These are phyloP conservation scores for Ormyrus thymus DNA, from an alignment of 2,888 invertebrate species.

Conservation along the genomic window DNA sequence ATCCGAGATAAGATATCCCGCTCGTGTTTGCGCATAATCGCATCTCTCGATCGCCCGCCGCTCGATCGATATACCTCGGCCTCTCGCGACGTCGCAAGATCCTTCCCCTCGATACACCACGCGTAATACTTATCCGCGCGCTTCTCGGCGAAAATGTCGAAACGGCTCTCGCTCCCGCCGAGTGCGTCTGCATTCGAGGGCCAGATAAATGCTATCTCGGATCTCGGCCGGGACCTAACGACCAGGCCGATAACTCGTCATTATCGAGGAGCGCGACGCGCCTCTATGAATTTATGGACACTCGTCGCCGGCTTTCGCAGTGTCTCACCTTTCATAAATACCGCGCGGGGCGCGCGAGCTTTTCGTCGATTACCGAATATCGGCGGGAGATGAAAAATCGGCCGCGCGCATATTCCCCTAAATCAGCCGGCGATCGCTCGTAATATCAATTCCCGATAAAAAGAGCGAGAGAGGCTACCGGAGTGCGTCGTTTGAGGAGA, in stretches of 20 bases:
- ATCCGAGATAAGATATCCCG: neutral
- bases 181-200: neutral
- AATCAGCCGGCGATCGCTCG: no score
- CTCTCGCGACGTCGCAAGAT: constrained; percentile 9
- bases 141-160: constrained; percentile 25
- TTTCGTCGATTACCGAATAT: no score
- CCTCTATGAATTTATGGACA: neutral
- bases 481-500: neutral
- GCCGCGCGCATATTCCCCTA: no score
- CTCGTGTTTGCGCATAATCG: constrained; percentile 27
- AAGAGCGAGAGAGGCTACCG: no score
- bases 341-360: no score
- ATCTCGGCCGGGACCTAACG: constrained; percentile 19
- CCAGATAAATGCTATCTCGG: constrained; percentile 35
- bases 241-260: constrained; percentile 31
- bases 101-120: constrained; percentile 17
- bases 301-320: no score
- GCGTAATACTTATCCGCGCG: neutral
- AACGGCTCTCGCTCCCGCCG: constrained; percentile 26
- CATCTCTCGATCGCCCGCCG: constrained; percentile 25
- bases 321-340: no score
- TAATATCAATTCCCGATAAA: no score
- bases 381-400: no score
- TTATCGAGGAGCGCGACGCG: constrained; percentile 18
- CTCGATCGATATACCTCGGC: constrained; percentile 15